A percentile compares a stretch with the other conserved stretches of the same genome.
phyloP scores from a whole-genome alignment of 2,888 invertebrate species.

The Arctia plantaginis region DNA sequence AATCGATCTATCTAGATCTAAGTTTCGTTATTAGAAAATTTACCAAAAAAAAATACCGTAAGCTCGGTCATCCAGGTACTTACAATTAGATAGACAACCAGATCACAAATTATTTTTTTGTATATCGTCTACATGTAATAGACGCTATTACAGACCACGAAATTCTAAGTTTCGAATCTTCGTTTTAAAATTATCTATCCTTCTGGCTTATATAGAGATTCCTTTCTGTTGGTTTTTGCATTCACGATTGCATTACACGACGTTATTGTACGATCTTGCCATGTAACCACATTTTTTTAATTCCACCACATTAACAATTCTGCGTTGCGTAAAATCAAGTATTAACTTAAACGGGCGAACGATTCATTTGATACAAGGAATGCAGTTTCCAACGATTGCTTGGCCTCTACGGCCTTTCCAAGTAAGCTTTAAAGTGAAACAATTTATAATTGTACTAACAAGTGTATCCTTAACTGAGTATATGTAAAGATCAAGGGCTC shows the following conservation, averaged over 20 bases:
- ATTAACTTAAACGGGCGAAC: conserved; percentile 43
- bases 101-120: no score
- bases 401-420: conserved; percentile 50
- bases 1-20: no score
- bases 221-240: conserved; percentile 33
- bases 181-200: conserved; percentile 44
- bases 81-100: no score
- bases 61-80: no score
- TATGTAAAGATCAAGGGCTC: conserved; percentile 72
- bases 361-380: conserved; percentile 39
- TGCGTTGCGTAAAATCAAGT: conserved; percentile 51
- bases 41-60: no score
- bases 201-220: conserved; percentile 28
- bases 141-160: not conserved
- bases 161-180: conserved; percentile 29
- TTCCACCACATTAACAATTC: no score
- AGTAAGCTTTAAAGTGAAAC: conserved; percentile 39
- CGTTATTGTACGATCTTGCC: no score
- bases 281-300: no score
- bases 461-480: conserved; percentile 62
- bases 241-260: conserved; percentile 43
- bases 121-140: no score
- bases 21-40: no score
- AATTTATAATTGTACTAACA: conserved; percentile 54
- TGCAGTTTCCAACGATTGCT: conserved; percentile 44